Evolutionary conservation across 2,113 vertebrate species (phyloP).

Genomic region (Glaucomys volans): DNA sequence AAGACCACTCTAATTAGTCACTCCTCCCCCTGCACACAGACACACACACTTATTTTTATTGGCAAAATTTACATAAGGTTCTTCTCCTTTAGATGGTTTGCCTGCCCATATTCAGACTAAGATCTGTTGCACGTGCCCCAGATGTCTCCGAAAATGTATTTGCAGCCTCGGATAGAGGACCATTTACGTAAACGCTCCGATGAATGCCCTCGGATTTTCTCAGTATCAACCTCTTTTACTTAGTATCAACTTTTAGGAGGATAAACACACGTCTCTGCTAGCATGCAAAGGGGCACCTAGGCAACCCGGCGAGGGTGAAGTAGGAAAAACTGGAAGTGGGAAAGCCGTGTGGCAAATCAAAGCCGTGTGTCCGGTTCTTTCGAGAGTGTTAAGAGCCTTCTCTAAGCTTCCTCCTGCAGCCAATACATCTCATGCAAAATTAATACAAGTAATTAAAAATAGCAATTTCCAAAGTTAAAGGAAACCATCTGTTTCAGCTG

Average conservation of each 20-base stretch:
- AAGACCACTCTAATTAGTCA: not conserved
- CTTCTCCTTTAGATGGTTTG: constrained; percentile 43
- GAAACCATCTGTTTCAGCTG: constrained; percentile 79
- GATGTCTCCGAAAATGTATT: constrained; percentile 49
- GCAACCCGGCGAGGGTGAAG: not conserved
- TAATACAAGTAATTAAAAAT: constrained; percentile 80
- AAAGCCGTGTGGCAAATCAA: constrained; percentile 37
- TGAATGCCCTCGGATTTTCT: constrained; percentile 33
- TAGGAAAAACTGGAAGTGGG: constrained; percentile 40
- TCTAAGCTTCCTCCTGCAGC: constrained; percentile 69
- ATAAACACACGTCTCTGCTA: constrained; percentile 25
- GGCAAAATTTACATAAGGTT: constrained; percentile 3
- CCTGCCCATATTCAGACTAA: not conserved
- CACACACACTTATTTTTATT: not conserved
- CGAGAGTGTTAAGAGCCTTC: constrained; percentile 51
- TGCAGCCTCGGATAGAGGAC: constrained; percentile 29
- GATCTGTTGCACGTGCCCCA: not conserved
- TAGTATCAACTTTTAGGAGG: constrained; percentile 57
- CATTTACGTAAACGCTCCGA: constrained; percentile 47
- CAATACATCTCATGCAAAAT: constrained; percentile 77
- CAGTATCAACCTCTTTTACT: not conserved
- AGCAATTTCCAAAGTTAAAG: constrained; percentile 77
- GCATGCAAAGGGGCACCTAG: not conserved
- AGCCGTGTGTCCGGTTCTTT: constrained; percentile 55
- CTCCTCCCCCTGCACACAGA: not conserved